Conservation (phyloP, 2,888 invertebrate genomes). For the Xestia ashworthii region DNA sequence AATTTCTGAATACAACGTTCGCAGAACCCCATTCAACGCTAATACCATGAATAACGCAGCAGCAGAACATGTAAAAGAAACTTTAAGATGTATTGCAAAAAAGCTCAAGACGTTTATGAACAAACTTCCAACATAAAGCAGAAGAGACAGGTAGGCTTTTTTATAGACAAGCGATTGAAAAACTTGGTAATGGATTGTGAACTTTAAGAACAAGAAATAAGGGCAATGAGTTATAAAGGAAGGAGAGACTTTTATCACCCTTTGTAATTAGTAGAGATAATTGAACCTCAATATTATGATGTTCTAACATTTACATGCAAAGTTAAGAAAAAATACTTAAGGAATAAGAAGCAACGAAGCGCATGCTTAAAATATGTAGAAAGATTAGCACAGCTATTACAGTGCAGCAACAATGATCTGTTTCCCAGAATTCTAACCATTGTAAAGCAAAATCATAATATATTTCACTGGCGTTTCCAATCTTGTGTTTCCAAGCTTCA, state of each 20-base stretch:
- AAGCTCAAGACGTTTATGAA: slow-evolving; percentile 62
- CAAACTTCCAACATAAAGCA: slow-evolving; percentile 63
- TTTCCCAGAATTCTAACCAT: background rate
- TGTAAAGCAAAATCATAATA: background rate
- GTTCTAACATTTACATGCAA: slow-evolving; percentile 2
- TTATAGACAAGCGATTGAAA: slow-evolving; percentile 42
- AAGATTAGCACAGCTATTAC: no score
- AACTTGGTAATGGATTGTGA: slow-evolving; percentile 27
- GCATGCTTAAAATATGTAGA: background rate
- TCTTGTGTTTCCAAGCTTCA: background rate
- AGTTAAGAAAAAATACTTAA: background rate
- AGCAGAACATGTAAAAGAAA: slow-evolving; percentile 48
- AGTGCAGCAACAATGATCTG: background rate
- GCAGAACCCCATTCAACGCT: slow-evolving; percentile 36
- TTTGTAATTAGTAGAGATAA: slow-evolving; percentile 31
- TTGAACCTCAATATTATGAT: background rate
- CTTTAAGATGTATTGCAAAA: slow-evolving; percentile 64
- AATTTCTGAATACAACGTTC: slow-evolving; percentile 40
- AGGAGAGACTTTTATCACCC: slow-evolving; percentile 7
- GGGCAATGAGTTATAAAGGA: background rate
- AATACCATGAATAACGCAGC: slow-evolving; percentile 41
- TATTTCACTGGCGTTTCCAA: background rate
- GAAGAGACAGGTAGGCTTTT: slow-evolving; percentile 64
- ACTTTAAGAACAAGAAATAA: slow-evolving; percentile 36
- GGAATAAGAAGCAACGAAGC: background rate